Evolutionary conservation across 2,797 vertebrate genomes (phyloP), one percentile per base, ranked within the genome.

Genomic region (Premnoplex brunnescens): DNA sequence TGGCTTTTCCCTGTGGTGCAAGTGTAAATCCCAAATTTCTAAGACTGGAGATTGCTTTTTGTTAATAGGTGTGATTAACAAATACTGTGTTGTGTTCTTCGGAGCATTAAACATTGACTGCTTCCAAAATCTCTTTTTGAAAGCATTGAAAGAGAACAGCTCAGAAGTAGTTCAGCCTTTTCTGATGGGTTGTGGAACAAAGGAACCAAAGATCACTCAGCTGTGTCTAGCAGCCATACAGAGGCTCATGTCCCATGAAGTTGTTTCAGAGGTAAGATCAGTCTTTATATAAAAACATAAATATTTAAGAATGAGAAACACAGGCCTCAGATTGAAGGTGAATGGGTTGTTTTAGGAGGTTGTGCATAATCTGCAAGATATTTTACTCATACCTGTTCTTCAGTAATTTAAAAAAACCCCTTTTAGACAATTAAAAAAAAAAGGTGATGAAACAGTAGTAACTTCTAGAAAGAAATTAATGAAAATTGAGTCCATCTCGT

Each of bases 131-230:
- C 59, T 97, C 36, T 97, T 23, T 95, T 97, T 88, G 81, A 93
- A 98, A 99, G 99, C 98, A 14, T 94, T 99, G 97, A 99, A 99
- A 98, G 99, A 99, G 94, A 99, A 99, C 98, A 99, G 99, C 97
- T 99, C 99, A 20, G 99, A 99, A 96, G 99, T 99, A 63, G 99
- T 99, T 95, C 99, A 99, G 92, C 99, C 99, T 59, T 99, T 99
- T 96, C 98, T 99, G 85, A 99, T 99, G 99, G 99, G 99, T 66
- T 99, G 99, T 96, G 99, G 99, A 97, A 99, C 99, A 96, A 99
- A 99, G 97, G 99, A 99, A 97, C 99, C 99, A 92, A 99, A 99
- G 98, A 99, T 99, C 97, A 99, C 99, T 95, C 99, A 99, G 93
- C 98, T 99, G 24, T 99, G 99, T 97, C 98, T 99, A 93, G 99